Base-by-base conservation (phyloP, 2,797 vertebrate genomes). In the Neosilurus mollespiculum region DNA sequence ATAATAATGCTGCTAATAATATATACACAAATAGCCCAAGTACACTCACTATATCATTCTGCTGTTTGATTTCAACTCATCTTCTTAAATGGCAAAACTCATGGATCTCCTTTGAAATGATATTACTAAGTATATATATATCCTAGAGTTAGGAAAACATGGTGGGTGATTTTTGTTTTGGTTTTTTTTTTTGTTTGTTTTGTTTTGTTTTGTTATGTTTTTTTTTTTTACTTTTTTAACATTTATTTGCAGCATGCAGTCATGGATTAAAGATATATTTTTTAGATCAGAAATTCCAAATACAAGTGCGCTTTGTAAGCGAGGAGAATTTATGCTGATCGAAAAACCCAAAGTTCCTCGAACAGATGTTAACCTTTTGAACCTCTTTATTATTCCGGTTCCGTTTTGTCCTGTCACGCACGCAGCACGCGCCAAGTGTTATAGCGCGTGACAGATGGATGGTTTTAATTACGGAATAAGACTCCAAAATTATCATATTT, bases 361-460 rank as follows among this genome's bases (percentile, higher is more conserved):
- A 91, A 88, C 91, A 92, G 91, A 92, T 93, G 91, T 93, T 92
- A 92, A 92, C 90, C 89, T 89, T 90, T 90, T 89, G 84, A 84
- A 79, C 87, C 86, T 75, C 86, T 87, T 79, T 88, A 89, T 85
- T 86, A 85, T 86, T 85, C 22, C 89, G 88, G 86, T 84, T 92
- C 87, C 91, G 90, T 91, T 91, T 92, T 93, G 93, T 94, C 92
- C 92, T 89, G 90, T 93, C 89, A 86, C 82, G 54, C 69, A 66
- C 82, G 54, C 71, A 66, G 90, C 88, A 89, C 87, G 78, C 90
- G 91, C 87, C 88, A 86, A 93, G 85, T 92, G 90, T 92, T 92
- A 91, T 91, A 91, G 88, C 88, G 89, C 88, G 89, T 92, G 93
- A 94, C 94, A 94, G 94, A 94, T 94, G 94, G 94, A 87, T 87